phyloP scores from a whole-genome alignment of 64 coral and sea anemone genomes.

The Pocillopora verrucosa region DNA sequence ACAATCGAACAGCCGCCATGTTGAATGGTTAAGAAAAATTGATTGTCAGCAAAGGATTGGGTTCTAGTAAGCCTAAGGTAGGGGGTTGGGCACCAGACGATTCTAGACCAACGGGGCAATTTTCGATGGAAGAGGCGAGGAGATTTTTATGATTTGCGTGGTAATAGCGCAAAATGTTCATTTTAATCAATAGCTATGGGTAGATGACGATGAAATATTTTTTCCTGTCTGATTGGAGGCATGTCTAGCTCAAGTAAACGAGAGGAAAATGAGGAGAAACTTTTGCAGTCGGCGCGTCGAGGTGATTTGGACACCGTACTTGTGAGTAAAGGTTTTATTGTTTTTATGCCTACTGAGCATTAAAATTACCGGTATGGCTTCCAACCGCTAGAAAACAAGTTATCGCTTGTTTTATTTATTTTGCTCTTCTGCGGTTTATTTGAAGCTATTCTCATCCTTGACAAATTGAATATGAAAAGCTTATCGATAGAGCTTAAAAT shows the following conservation, averaged over 20 bases:
- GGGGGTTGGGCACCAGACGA: constrained; percentile 27
- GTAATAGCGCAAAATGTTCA: neutral
- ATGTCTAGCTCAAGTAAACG: constrained; percentile 64
- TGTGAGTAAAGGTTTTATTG: constrained; percentile 45
- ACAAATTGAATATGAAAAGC: neutral
- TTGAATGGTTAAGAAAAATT: constrained; percentile 26
- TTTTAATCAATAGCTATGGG: constrained; percentile 8
- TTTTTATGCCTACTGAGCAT: neutral
- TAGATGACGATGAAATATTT: constrained; percentile 22
- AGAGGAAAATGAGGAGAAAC: constrained; percentile 79
- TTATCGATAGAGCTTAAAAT: too few species aligned
- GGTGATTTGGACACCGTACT: constrained; percentile 75
- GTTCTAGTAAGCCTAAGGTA: neutral
- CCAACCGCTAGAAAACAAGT: neutral
- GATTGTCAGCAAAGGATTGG: constrained; percentile 16
- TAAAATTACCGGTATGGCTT: neutral
- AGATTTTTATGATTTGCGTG: constrained; percentile 4
- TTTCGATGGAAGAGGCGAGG: neutral
- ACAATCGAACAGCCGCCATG: constrained; percentile 59
- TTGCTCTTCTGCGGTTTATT: neutral
- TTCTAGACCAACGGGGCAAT: neutral
- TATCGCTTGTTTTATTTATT: neutral
- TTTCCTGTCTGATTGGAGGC: neutral
- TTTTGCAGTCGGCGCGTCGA: constrained; percentile 77
- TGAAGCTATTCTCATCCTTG: neutral